Conservation (phyloP, 2,888 invertebrate species). For the Pristionchus fissidentatus region DNA sequence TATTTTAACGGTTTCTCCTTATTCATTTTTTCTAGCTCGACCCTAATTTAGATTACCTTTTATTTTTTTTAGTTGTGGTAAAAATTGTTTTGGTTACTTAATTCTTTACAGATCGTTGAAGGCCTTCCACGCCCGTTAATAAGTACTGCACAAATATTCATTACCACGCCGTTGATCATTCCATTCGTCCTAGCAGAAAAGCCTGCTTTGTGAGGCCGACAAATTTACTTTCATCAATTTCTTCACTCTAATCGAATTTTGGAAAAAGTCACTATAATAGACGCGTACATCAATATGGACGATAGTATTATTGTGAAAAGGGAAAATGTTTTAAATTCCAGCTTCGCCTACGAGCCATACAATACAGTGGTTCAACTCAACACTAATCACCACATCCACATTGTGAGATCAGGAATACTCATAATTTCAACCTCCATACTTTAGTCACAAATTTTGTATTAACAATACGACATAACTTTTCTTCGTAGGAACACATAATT, state of each 20-base stretch:
- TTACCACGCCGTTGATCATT: not conserved
- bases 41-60: too few species aligned
- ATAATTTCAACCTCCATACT: not conserved
- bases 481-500: too few species aligned
- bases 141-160: not conserved
- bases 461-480: too few species aligned
- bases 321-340: not conserved
- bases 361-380: constrained; percentile 3
- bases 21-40: too few species aligned
- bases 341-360: constrained; percentile 19
- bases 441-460: too few species aligned
- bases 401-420: not conserved
- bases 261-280: too few species aligned
- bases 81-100: too few species aligned
- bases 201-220: not conserved
- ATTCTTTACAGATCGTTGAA: not conserved
- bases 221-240: too few species aligned
- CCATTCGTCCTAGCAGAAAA: not conserved
- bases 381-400: not conserved
- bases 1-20: too few species aligned
- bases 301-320: not conserved
- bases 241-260: too few species aligned
- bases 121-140: not conserved
- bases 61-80: too few species aligned
- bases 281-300: too few species aligned